These are phyloP conservation scores for Actenoides hombroni DNA, from an alignment of 2,113 vertebrate genomes.

Conservation along the genomic window DNA sequence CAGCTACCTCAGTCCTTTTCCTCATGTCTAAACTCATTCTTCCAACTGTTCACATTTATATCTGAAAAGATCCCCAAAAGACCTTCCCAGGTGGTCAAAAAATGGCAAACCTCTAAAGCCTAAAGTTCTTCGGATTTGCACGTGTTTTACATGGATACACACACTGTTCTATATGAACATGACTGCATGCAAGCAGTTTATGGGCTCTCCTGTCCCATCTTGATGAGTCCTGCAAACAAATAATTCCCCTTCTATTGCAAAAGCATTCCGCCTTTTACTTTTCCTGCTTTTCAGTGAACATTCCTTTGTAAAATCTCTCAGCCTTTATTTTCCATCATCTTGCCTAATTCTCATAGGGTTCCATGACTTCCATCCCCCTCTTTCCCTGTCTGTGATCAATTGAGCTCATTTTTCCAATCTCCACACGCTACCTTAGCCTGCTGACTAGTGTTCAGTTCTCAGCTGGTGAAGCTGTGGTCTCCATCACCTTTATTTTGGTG, in stretches of 20 bases:
- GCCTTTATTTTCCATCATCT: not conserved
- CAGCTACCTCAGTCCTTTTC: not conserved
- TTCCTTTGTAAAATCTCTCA: not conserved
- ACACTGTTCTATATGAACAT: rapidly evolving
- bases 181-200: not conserved
- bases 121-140: not conserved
- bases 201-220: not conserved
- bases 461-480: not conserved
- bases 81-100: not conserved
- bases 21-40: not conserved
- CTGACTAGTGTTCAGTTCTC: not conserved
- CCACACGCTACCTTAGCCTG: not conserved
- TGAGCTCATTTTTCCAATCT: not conserved
- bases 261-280: not conserved
- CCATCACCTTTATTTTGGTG: not conserved
- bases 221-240: not conserved
- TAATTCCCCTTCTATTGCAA: not conserved
- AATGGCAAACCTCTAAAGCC: not conserved
- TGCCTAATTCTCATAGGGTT: not conserved
- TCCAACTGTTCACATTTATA: not conserved
- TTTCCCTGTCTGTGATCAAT: not conserved
- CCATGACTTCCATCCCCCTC: not conserved
- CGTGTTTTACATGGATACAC: not conserved
- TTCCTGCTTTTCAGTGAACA: not conserved
- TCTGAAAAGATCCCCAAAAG: not conserved